These are phyloP conservation scores for Hepsetus odoe DNA, from an alignment of 2,113 vertebrate genomes.

Conservation along the genomic window DNA sequence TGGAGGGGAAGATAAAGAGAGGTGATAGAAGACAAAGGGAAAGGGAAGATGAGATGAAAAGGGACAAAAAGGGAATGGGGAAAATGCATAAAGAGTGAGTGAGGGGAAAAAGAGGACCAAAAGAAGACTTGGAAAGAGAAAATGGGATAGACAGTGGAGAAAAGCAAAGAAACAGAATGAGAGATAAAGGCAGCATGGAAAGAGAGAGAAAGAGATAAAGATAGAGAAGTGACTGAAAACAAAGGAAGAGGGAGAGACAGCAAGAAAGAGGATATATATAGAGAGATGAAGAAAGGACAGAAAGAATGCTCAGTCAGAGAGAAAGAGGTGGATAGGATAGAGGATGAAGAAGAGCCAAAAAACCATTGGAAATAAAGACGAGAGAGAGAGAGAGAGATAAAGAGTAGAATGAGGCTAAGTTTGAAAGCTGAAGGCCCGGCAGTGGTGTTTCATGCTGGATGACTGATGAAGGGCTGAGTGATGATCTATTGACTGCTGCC, in stretches of 20 bases:
- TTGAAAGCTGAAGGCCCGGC: slow-evolving; percentile 52
- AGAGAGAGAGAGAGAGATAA: slow-evolving; percentile 26
- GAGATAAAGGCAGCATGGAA: not conserved
- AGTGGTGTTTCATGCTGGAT: slow-evolving; percentile 45
- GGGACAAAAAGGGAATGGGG: too few relatives aligned
- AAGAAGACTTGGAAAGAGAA: too few relatives aligned
- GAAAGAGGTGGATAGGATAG: too few relatives aligned
- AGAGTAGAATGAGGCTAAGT: slow-evolving; percentile 66
- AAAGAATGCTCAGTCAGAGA: slow-evolving; percentile 63
- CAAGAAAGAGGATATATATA: slow-evolving; percentile 29
- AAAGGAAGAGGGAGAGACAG: slow-evolving; percentile 22
- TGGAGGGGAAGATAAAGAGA: too few relatives aligned
- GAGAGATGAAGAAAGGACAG: slow-evolving; percentile 49
- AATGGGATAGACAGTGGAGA: too few relatives aligned
- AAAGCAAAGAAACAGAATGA: not conserved
- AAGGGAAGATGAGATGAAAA: too few relatives aligned
- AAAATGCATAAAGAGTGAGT: too few relatives aligned
- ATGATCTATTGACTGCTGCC: slow-evolving; percentile 68
- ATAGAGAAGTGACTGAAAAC: too few relatives aligned
- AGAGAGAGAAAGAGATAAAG: slow-evolving; percentile 22
- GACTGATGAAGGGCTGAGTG: slow-evolving; percentile 37
- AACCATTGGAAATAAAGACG: too few relatives aligned
- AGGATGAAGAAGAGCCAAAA: too few relatives aligned
- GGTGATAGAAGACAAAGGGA: too few relatives aligned
- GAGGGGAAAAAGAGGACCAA: too few relatives aligned